These are phyloP conservation scores for Diprion similis DNA, from an alignment of 1,140 invertebrate species.

Conservation along the genomic window DNA sequence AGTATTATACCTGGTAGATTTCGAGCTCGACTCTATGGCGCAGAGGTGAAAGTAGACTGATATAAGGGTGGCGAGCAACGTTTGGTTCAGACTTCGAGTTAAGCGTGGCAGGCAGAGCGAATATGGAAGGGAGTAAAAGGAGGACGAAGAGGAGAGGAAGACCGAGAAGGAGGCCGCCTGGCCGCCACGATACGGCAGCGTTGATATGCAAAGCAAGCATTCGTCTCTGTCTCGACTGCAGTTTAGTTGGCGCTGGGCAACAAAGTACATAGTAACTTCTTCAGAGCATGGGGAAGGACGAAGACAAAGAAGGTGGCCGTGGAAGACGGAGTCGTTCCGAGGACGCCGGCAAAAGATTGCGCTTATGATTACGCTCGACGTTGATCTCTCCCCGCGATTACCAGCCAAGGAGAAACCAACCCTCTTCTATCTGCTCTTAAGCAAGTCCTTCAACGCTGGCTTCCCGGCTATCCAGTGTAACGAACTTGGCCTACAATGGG, in stretches of 20 bases:
- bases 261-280: constrained; percentile 4
- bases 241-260: not conserved
- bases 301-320: too few species aligned
- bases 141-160: too few species aligned
- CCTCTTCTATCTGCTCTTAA: too few species aligned
- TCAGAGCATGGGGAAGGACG: not conserved
- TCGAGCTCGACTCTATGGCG: constrained; percentile 1
- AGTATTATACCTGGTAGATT: not conserved
- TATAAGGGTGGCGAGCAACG: not conserved
- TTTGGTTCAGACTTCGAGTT: not conserved
- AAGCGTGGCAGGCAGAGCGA: too few species aligned
- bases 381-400: not conserved
- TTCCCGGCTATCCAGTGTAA: too few species aligned
- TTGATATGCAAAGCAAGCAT: constrained; percentile 7
- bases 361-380: constrained; percentile 4
- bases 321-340: too few species aligned
- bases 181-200: not conserved
- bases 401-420: not conserved
- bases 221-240: not conserved
- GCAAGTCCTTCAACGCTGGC: too few species aligned
- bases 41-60: not conserved
- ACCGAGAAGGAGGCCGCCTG: not conserved
- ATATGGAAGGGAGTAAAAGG: too few species aligned
- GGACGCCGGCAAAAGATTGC: not conserved
- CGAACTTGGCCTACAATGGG: too few species aligned